A percentile compares a stretch with the other conserved stretches of the same genome.
phyloP scores from a whole-genome alignment of 2,113 vertebrate species.

The Sapayoa aenigma region DNA sequence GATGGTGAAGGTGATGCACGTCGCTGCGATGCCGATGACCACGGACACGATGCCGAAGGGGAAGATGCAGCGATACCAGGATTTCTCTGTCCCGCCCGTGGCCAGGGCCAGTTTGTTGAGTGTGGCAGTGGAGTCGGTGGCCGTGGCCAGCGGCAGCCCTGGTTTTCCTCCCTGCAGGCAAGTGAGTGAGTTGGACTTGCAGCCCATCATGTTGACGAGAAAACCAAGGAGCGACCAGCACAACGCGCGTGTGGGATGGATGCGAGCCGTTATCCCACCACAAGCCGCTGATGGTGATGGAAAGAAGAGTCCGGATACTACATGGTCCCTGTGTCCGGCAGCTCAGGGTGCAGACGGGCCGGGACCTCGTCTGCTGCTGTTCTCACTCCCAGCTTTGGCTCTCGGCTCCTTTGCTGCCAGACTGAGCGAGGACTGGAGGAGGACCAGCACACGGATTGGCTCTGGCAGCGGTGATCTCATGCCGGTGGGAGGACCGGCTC shows the following conservation, averaged over 20 bases:
- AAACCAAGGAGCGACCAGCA: conserved; percentile 46
- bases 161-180: conserved; percentile 77
- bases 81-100: conserved; percentile 87
- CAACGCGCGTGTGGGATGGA: background rate
- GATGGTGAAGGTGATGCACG: conserved; percentile 88
- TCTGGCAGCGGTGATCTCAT: conserved; percentile 33
- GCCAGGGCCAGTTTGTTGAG: conserved; percentile 85
- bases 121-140: conserved; percentile 80
- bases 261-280: background rate
- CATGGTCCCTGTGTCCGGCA: background rate
- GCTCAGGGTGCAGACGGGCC: fast-evolving
- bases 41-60: conserved; percentile 88
- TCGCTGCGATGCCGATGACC: conserved; percentile 85
- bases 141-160: conserved; percentile 58
- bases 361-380: background rate
- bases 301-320: conserved; percentile 18
- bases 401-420: conserved; percentile 33
- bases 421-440: background rate
- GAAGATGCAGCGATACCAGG: conserved; percentile 91
- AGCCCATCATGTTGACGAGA: conserved; percentile 78
- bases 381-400: conserved; percentile 21
- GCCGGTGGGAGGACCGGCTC: conserved; percentile 19
- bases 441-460: conserved; percentile 26
- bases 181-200: conserved; percentile 82
- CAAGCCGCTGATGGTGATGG: background rate